Evolutionary conservation across 2,113 vertebrate species (phyloP), one percentile per base, ranked within the genome.

Genomic region (Struthio camelus): DNA sequence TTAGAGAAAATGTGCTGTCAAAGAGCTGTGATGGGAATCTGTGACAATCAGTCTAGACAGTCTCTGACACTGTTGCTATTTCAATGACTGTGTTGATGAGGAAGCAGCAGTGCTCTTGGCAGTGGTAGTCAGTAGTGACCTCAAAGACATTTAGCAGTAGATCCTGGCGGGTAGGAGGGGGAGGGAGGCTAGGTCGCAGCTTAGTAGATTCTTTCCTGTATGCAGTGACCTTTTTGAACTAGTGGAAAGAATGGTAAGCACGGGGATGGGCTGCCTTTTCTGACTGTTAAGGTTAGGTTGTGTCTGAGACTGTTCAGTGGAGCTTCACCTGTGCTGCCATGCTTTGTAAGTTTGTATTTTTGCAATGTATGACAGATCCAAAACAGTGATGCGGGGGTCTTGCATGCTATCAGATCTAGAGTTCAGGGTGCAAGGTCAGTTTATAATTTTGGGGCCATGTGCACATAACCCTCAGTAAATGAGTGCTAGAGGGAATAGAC

Each of bases 141-240:
- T 80, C 44, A n/a, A 34, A 42, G 58, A 27, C 36, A 44, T 40
- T 69, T 18, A 17, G 38, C 50, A n/a, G 50, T 18, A 75, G 51
- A 9, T 95, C 42, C 61, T 42, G 61, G n/a, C n/a, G n/a, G n/a
- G n/a, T n/a, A n/a, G n/a, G n/a, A n/a, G n/a, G n/a, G n/a, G 40
- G 0, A 4, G 0, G 77, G 12, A 77, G 1, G 1, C 0, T 10
- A 28, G 0, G 1, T 70, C 51, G 76, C 40, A 71, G 27, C 59
- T 70, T 36, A 10, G 24, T 11, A 28, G 61, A 38, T 75, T 95
- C 84, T 59, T 80, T 34, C 11, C 4, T 24, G 9, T 18, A 15
- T 75, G 30, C 6, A 24, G 6, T 30, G 14, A 53, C 12, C 13
- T 79, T 80, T 72, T 23, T 51, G 53, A 69, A 85, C 48, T 17